Percentiles rank a stretch among this genome's conserved stretches.
phyloP scores from a whole-genome alignment of 2,113 vertebrate species.

The Forbesichthys papilliferus region DNA sequence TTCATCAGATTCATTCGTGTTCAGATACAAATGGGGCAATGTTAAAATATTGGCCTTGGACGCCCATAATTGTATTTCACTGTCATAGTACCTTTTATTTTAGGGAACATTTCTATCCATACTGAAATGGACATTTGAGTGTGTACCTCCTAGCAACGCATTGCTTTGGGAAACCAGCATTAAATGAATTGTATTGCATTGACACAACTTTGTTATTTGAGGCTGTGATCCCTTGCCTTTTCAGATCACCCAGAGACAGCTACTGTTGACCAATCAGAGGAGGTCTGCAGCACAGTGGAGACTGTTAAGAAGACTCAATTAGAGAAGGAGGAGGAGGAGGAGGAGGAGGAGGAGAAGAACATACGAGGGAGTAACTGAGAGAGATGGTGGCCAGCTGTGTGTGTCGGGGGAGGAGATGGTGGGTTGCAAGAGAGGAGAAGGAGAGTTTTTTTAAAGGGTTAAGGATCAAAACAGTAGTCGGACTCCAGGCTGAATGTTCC shows the following conservation, averaged over 20 bases:
- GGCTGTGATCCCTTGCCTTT: neutral
- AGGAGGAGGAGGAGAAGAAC: constrained; percentile 48
- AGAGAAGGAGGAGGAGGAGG: constrained; percentile 41
- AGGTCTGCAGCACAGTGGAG: constrained; percentile 41
- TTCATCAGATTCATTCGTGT: no score
- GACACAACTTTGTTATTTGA: no score
- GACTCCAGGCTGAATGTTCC: constrained; percentile 2
- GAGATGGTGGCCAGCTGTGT: constrained; percentile 9
- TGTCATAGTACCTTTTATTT: no score
- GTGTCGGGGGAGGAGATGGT: neutral
- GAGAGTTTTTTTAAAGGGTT: constrained; percentile 29
- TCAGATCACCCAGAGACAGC: constrained; percentile 62
- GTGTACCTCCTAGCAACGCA: no score
- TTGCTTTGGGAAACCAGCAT: no score
- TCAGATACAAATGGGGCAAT: no score
- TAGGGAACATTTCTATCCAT: no score
- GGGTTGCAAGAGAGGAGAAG: constrained; percentile 3
- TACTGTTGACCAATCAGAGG: constrained; percentile 44
- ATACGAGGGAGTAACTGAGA: constrained; percentile 59
- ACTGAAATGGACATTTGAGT: no score
- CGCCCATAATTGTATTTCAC: no score
- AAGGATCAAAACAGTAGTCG: constrained; percentile 33
- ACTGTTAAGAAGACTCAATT: constrained; percentile 43
- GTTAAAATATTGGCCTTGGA: no score
- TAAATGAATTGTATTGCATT: no score